Evolutionary conservation across 2,797 vertebrate species (phyloP).

Genomic region (Phoxinus dragarum): DNA sequence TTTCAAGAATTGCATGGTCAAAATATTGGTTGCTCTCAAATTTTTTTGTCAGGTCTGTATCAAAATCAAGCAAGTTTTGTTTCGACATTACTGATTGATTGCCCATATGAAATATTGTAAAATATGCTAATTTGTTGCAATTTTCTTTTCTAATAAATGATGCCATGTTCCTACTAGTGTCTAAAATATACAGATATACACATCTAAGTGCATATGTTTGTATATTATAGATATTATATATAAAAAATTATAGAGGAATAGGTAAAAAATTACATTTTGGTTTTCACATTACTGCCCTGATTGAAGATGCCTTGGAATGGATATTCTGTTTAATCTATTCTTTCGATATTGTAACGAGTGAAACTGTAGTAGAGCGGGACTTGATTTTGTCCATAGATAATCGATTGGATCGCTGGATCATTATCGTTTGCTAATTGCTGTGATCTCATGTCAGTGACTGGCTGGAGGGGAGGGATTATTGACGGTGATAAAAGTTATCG

Average conservation of each 20-base stretch:
- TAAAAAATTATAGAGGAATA: neutral
- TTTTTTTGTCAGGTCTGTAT: neutral
- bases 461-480: conserved; percentile 7
- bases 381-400: neutral
- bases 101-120: too few relatives aligned
- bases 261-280: neutral
- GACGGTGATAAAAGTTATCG: neutral
- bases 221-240: neutral
- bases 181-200: neutral
- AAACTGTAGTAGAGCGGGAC: neutral
- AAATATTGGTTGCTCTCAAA: neutral
- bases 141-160: neutral
- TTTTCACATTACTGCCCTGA: neutral
- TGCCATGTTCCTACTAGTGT: neutral
- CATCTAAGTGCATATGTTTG: neutral
- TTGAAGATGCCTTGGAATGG: neutral
- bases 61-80: neutral
- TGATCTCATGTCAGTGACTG: conserved; percentile 3
- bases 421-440: neutral
- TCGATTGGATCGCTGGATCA: neutral
- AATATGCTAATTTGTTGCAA: too few relatives aligned
- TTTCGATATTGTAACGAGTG: neutral
- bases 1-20: neutral
- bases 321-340: neutral
- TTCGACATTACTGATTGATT: neutral